These are phyloP conservation scores for Anastatus disparis DNA, from an alignment of 1,140 invertebrate genomes.

Conservation along the genomic window DNA sequence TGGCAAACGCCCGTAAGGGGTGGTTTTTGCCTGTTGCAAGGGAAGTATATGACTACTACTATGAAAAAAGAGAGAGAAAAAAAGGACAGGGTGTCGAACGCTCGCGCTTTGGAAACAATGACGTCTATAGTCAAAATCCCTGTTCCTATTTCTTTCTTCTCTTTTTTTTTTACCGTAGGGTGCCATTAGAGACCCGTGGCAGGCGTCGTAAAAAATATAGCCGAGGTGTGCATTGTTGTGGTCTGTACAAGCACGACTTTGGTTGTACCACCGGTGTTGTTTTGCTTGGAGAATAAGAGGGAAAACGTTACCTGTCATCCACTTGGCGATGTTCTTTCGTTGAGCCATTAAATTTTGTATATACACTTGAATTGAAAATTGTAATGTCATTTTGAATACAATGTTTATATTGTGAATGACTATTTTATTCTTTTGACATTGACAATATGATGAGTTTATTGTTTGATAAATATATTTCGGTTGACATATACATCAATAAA, in stretches of 20 bases:
- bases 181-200: constrained; percentile 60
- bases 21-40: constrained; percentile 56
- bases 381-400: too few species aligned
- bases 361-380: too few species aligned
- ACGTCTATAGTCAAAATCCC: constrained; percentile 62
- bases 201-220: constrained; percentile 61
- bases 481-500: too few species aligned
- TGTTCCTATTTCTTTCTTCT: constrained; percentile 51
- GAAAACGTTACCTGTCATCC: constrained; percentile 17
- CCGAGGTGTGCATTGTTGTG: constrained; percentile 46
- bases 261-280: constrained; percentile 8
- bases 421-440: too few species aligned
- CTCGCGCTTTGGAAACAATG: constrained; percentile 58
- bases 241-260: neutral
- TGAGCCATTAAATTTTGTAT: too few species aligned
- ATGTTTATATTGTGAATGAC: too few species aligned
- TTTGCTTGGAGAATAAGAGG: neutral
- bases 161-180: constrained; percentile 47
- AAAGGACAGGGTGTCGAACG: constrained; percentile 55
- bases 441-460: too few species aligned
- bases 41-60: constrained; percentile 20
- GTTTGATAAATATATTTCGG: too few species aligned
- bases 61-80: neutral
- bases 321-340: neutral
- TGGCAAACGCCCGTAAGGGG: constrained; percentile 56